phyloP scores from a whole-genome alignment of 2,113 vertebrate genomes.

The Piaya cayana region DNA sequence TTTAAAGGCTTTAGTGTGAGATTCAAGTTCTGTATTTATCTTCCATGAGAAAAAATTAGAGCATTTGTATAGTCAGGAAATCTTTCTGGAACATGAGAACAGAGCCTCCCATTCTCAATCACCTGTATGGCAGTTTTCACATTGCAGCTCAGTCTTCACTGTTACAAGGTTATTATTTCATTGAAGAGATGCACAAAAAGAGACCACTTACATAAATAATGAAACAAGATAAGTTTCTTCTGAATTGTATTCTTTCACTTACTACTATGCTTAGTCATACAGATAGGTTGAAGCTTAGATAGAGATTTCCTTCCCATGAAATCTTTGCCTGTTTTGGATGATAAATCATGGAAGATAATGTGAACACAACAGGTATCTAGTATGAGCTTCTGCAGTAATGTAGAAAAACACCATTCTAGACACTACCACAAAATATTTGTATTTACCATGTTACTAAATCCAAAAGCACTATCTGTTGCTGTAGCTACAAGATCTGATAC shows the following conservation, averaged over 20 bases:
- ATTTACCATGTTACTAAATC: not conserved
- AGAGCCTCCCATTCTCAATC: not conserved
- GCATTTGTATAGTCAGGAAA: not conserved
- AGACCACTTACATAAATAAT: not conserved
- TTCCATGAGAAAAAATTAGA: not conserved
- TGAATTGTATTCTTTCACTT: not conserved
- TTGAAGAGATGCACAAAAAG: not conserved
- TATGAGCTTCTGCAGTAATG: not conserved
- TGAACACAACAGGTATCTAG: not conserved
- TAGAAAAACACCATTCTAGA: not conserved
- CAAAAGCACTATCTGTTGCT: not conserved
- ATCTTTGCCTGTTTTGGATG: not conserved
- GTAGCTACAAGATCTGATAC: not conserved
- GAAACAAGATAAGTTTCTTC: not conserved
- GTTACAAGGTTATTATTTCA: not conserved
- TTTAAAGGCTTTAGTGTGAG: not conserved
- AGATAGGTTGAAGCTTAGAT: not conserved
- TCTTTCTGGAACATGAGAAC: not conserved
- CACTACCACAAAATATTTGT: not conserved
- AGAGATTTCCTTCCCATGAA: not conserved
- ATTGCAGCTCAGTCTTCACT: not conserved
- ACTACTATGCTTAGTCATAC: not conserved
- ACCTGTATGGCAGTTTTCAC: rapidly evolving
- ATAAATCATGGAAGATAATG: constrained; percentile 2
- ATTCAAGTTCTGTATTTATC: not conserved